These are phyloP conservation scores for Epirrita christyi DNA, from an alignment of 2,888 invertebrate genomes.

Conservation along the genomic window DNA sequence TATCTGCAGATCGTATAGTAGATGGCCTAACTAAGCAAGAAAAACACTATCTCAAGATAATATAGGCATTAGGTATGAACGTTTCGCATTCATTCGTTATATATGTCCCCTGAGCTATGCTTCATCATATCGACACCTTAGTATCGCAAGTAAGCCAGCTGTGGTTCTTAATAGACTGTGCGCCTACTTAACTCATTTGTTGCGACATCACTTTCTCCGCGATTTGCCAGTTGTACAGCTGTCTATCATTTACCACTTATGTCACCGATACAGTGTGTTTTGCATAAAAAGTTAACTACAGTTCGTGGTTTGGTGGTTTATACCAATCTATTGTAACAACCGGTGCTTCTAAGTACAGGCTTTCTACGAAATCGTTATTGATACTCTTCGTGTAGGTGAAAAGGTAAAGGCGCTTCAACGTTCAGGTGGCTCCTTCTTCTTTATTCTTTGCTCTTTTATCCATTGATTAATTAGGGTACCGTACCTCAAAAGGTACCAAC, in stretches of 20 bases:
- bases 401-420: too few species aligned
- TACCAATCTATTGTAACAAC: slow-evolving; percentile 21
- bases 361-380: slow-evolving; percentile 20
- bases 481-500: too few species aligned
- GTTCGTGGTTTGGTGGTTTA: slow-evolving; percentile 25
- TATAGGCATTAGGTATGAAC: too few species aligned
- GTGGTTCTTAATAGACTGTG: slow-evolving; percentile 3
- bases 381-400: slow-evolving; percentile 3
- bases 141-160: slow-evolving; percentile 2
- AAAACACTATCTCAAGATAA: too few species aligned
- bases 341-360: slow-evolving; percentile 16
- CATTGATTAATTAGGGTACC: too few species aligned
- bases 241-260: slow-evolving; percentile 39
- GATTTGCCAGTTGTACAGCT: slow-evolving; percentile 47
- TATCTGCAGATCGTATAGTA: too few species aligned
- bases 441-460: too few species aligned
- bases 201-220: slow-evolving; percentile 79
- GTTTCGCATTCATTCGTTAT: too few species aligned
- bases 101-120: too few species aligned
- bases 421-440: too few species aligned
- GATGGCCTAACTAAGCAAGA: too few species aligned
- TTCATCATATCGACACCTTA: neutral
- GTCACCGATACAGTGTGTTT: slow-evolving; percentile 36
- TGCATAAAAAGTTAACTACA: slow-evolving; percentile 26
- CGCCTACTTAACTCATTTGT: slow-evolving; percentile 46